These are phyloP conservation scores for Lampropteryx suffumata DNA, from an alignment of 2,888 invertebrate genomes.

Conservation along the genomic window DNA sequence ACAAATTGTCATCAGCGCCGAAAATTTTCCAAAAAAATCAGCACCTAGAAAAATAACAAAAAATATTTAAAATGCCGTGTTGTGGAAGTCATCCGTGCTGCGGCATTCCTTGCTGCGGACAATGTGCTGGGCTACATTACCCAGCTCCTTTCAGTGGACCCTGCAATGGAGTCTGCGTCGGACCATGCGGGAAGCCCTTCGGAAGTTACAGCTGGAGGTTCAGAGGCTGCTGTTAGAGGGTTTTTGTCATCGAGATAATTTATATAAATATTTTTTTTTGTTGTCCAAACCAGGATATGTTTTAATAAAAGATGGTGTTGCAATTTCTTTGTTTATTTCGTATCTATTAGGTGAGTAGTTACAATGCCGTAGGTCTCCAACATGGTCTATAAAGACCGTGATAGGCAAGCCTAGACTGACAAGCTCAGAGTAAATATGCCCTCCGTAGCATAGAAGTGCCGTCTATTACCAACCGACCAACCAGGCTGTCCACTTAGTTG, in stretches of 20 bases:
- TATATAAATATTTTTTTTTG: no score
- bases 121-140: conserved; percentile 49
- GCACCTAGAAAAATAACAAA: conserved; percentile 4
- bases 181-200: conserved; percentile 59
- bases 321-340: conserved; percentile 16
- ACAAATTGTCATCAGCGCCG: not conserved
- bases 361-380: no score
- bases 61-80: conserved; percentile 8
- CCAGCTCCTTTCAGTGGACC: conserved; percentile 57
- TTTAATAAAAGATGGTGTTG: conserved; percentile 9
- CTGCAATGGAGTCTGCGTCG: conserved; percentile 47
- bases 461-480: no score
- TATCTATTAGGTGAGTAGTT: no score
- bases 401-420: no score
- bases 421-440: no score
- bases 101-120: conserved; percentile 54
- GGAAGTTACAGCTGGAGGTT: conserved; percentile 66
- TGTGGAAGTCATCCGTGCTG: conserved; percentile 18
- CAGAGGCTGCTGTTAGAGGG: conserved; percentile 37
- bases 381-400: no score
- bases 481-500: no score
- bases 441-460: no score
- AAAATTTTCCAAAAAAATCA: not conserved
- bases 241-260: no score
- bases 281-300: not conserved